These are phyloP conservation scores for Hemithea aestivaria DNA, from an alignment of 2,888 invertebrate genomes.

Conservation along the genomic window DNA sequence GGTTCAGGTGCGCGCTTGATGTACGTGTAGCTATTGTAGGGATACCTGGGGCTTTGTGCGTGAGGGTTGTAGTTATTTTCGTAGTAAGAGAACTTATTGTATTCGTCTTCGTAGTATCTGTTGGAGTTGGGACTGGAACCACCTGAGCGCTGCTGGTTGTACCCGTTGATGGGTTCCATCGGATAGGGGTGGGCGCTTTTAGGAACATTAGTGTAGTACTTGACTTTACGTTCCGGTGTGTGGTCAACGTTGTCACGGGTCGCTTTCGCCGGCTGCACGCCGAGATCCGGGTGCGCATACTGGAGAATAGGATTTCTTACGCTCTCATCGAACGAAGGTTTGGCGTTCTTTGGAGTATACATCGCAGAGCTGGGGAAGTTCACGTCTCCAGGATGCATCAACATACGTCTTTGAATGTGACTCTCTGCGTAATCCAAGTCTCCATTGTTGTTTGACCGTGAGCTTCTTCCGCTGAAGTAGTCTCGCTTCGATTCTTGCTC, in stretches of 20 bases:
- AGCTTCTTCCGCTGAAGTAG: slow-evolving; percentile 77
- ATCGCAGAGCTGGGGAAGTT: slow-evolving; percentile 82
- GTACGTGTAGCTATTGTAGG: slow-evolving; percentile 81
- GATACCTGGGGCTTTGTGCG: slow-evolving; percentile 60
- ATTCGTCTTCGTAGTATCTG: slow-evolving; percentile 70
- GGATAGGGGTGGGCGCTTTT: slow-evolving; percentile 80
- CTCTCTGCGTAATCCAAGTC: slow-evolving; percentile 71
- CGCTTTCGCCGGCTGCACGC: slow-evolving; percentile 86
- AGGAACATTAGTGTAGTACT: slow-evolving; percentile 74
- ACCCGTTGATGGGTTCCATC: slow-evolving; percentile 70
- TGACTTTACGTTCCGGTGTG: slow-evolving; percentile 56
- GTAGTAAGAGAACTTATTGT: slow-evolving; percentile 77
- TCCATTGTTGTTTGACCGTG: slow-evolving; percentile 66
- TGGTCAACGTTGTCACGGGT: slow-evolving; percentile 57
- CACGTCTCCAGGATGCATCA: slow-evolving; percentile 82
- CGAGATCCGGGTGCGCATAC: slow-evolving; percentile 89
- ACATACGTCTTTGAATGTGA: slow-evolving; percentile 84
- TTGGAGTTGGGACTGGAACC: slow-evolving; percentile 67
- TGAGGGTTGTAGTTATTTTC: slow-evolving; percentile 64
- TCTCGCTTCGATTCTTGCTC: slow-evolving; percentile 81
- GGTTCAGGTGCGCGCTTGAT: slow-evolving; percentile 79
- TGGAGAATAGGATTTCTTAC: slow-evolving; percentile 87
- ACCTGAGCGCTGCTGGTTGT: slow-evolving; percentile 65
- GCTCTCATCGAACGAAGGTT: slow-evolving; percentile 83
- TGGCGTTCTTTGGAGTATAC: slow-evolving; percentile 81